A percentile compares a stretch with the other conserved stretches of the same genome.
Conservation (phyloP, 2,113 vertebrate genomes). For the Nothoprocta pentlandii region DNA sequence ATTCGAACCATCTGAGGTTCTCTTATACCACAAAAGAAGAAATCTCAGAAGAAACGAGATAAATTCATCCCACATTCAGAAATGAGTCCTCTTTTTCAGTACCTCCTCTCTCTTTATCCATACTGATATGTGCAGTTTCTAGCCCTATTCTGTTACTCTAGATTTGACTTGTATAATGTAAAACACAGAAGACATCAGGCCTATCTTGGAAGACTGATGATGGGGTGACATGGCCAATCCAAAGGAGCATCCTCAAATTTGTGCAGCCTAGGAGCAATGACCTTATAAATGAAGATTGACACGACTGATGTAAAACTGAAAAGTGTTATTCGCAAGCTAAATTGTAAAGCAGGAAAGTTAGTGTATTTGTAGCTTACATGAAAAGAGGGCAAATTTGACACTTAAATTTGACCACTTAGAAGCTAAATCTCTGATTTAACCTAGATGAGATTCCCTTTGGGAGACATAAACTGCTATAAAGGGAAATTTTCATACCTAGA, state of each 20-base stretch:
- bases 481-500: neutral
- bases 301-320: neutral
- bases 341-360: neutral
- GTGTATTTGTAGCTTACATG: neutral
- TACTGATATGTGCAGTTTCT: neutral
- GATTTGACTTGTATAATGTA: neutral
- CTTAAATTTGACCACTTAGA: neutral
- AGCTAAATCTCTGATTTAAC: neutral
- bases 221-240: neutral
- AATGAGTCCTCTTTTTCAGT: neutral
- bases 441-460: neutral
- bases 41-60: neutral
- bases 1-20: neutral
- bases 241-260: neutral
- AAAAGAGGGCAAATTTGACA: neutral
- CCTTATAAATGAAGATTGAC: neutral
- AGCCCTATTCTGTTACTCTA: neutral
- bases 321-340: neutral
- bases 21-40: neutral
- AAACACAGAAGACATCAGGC: neutral
- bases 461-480: neutral
- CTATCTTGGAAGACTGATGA: neutral
- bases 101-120: neutral
- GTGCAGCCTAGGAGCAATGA: neutral
- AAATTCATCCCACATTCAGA: neutral